Evolutionary conservation across 1,140 invertebrate genomes (phyloP), one percentile per base, ranked within the genome.

Genomic region (Lepidurus apus): DNA sequence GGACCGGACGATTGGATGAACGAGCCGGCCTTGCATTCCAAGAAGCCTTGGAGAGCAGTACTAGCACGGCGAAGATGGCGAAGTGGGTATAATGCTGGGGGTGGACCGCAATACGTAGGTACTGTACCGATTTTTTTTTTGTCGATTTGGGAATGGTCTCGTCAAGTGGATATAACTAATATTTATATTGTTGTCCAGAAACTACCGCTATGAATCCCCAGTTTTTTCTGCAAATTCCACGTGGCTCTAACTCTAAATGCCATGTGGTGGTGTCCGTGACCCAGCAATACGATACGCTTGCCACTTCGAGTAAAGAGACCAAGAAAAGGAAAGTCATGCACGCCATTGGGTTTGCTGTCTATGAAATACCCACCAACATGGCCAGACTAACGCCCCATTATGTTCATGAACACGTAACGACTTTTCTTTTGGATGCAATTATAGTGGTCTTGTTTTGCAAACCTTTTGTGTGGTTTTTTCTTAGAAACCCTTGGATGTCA

Each of bases 1-100:
- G 91, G 91, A 1, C 91, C 91, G 8, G 91, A 92, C 82, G 91
- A 92, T 83, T 92, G 91, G 91, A 88, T 91, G 87, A 84, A 85
- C 79, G 91, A 92, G 84, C 86, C 89, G 8, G 88, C 89, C 8
- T 85, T 92, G 43, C 91, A 90, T 82, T 88, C 87, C 3, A 88
- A 89, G 82, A 89, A 91, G 81, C 90, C 91, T 3, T 92, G 91
- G 91, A 85, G 91, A 79, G 91, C 91, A 8, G 91, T 91, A 73
- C 83, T 92, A 43, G 91, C 91, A 9, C 86, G 90, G 75, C 85
- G 91, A 78, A 84, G 90, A 81, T 92, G 91, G 91, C 84, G 91
- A 53, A 84, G 84, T 47, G 91, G 91, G 0, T 91, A 91, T 83
- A 92, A 91, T 84, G 91, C 91, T 47, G 91, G 91, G 26, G 91